phyloP scores from a whole-genome alignment of 2,113 vertebrate species.

The Pao palembangensis region DNA sequence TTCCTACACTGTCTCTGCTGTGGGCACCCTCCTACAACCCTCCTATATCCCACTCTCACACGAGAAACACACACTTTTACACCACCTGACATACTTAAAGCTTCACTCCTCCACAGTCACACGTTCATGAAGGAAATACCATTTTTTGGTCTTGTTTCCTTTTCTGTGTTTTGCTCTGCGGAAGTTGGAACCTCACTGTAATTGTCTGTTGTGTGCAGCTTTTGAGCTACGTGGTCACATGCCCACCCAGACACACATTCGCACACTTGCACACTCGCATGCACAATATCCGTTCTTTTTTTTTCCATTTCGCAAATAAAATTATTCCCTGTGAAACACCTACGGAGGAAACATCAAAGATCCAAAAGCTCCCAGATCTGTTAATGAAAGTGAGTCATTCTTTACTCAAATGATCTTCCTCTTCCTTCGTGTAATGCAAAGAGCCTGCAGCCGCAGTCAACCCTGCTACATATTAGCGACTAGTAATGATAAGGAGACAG shows the following conservation, averaged over 20 bases:
- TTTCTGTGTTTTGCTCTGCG: constrained; percentile 33
- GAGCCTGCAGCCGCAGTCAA: constrained; percentile 9
- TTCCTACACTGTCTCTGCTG: constrained; percentile 11
- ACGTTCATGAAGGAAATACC: constrained; percentile 2
- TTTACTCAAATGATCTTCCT: constrained; percentile 20
- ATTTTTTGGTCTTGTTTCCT: constrained; percentile 34
- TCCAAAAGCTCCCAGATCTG: constrained; percentile 22
- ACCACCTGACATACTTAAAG: constrained; percentile 33
- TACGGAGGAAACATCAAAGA: constrained; percentile 58
- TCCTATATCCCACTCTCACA: constrained; percentile 21
- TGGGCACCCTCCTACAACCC: constrained; percentile 22
- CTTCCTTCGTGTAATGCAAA: constrained; percentile 30
- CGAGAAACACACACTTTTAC: constrained; percentile 30
- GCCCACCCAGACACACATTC: neutral
- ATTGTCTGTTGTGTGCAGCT: constrained; percentile 32
- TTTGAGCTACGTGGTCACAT: constrained; percentile 30
- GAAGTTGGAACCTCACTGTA: constrained; percentile 33
- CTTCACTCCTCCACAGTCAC: neutral
- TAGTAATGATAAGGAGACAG: neutral
- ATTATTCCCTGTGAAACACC: constrained; percentile 39
- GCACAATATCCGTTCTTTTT: constrained; percentile 22
- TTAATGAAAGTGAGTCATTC: constrained; percentile 30
- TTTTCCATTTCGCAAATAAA: constrained; percentile 43
- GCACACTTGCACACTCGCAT: constrained; percentile 11
- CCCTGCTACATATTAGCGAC: neutral